Base-by-base conservation (phyloP, 2,113 vertebrate species). In the Otus sunia region DNA sequence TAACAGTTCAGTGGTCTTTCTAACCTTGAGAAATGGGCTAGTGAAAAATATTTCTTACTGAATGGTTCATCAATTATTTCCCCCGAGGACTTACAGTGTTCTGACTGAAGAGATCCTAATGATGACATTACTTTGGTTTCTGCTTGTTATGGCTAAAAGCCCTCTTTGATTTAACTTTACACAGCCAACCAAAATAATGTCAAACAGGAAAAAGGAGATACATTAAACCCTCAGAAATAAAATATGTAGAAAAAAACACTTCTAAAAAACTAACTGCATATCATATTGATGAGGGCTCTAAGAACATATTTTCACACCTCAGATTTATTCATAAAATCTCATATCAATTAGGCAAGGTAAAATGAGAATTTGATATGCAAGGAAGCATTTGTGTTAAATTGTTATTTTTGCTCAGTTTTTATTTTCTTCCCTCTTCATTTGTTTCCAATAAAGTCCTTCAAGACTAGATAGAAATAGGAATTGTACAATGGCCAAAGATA, bases 11-110 rank as follows among this genome's bases (percentile, higher is more conserved):
- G n/a, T 71, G 37, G 18, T 80, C 71, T 88, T 92, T 88, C 50
- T 76, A 73, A 75, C n/a, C 50, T 86, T 88, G n/a, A 88, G 71
- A 77, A 80, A 80, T 29, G 30, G 41, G 23, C 45, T 83, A 59
- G 59, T 92, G 85, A 83, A 77, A 83, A 39, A 74, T 50, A 93
- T 80, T 93, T 93, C 37, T 82, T 90, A 43, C 67, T 86, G 92
- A 12, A 32, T 77, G 59, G 50, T 68, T 92, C 59, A 71, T 37
- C 71, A 60, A 11, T 80, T 79, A 58, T 88, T 88, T 95, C 11
- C 37, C 41, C 60, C 4, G 7, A 94, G 72, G 71, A 66, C 23
- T 53, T 83, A 9, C 25, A 64, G 58, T 41, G 58, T 79, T 92
- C 74, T 82, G 53, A 53, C 50, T 71, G 85, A 88, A 88, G 71